Percentiles rank a stretch among this genome's conserved stretches.
Conservation (phyloP, 2,888 invertebrate genomes). For the Eulithis prunata region DNA sequence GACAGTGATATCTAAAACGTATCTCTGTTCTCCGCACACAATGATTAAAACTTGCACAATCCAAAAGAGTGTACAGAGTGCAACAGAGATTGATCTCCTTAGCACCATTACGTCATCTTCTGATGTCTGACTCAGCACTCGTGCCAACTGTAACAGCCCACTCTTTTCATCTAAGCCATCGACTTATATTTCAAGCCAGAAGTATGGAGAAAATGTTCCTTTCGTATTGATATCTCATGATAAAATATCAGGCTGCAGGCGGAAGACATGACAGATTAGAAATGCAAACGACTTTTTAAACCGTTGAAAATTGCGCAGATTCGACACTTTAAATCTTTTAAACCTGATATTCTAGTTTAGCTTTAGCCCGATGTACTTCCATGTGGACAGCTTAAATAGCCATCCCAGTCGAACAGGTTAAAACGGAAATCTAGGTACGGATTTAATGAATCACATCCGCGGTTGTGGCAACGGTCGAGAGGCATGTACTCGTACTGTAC, state of each 20-base stretch:
- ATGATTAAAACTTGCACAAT: slow-evolving; percentile 20
- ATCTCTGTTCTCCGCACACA: slow-evolving; percentile 1
- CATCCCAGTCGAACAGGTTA: slow-evolving; percentile 67
- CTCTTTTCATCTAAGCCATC: slow-evolving; percentile 31
- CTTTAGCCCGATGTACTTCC: slow-evolving; percentile 45
- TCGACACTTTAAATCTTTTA: slow-evolving; percentile 32
- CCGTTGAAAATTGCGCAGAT: slow-evolving; percentile 37
- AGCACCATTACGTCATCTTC: slow-evolving; percentile 38
- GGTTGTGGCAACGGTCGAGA: slow-evolving; percentile 58
- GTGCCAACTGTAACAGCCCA: slow-evolving; percentile 28
- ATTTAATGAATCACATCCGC: slow-evolving; percentile 78
- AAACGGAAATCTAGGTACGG: slow-evolving; percentile 75
- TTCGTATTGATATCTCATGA: slow-evolving; percentile 46
- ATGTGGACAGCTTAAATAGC: slow-evolving; percentile 50
- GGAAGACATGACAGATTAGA: slow-evolving; percentile 41
- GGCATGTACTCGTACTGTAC: slow-evolving; percentile 43
- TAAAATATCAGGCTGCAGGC: slow-evolving; percentile 41
- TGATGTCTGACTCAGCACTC: slow-evolving; percentile 33
- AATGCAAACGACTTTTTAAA: slow-evolving; percentile 39
- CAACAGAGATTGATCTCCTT: slow-evolving; percentile 32
- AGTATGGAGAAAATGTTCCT: slow-evolving; percentile 45
- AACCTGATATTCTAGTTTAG: slow-evolving; percentile 38
- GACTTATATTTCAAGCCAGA: slow-evolving; percentile 42
- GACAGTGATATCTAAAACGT: slow-evolving; percentile 29
- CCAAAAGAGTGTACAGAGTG: slow-evolving; percentile 10